Base-by-base conservation (phyloP, 1,140 invertebrate species). In the Psix sp. region DNA sequence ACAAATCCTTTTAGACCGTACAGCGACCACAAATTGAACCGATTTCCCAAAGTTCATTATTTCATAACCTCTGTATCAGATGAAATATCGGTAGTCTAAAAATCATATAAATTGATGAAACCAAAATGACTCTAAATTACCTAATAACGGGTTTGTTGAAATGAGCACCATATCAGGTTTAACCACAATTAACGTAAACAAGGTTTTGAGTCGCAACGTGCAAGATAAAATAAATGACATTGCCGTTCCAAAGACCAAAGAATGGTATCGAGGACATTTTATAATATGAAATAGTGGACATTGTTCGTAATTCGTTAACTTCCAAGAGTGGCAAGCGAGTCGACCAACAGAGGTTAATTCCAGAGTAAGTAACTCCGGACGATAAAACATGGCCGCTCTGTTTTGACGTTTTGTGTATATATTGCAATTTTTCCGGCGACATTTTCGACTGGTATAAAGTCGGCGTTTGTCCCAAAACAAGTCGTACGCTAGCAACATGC, bases 301-400 rank as follows among this genome's bases (percentile, higher is more conserved):
- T 35, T 54, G 49, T 40, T 39, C 48, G 56, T 46, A 59, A 73
- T 73, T 73, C 52, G 68, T 63, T 56, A 65, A 60, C 38, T 59
- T 35, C 14, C 38, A 21, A 15, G 45, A 24, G n/a, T 57, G 11
- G 35, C 60, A 54, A 52, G 52, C 43, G 39, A 52, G 10, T 20
- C 33, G 35, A 35, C 39, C 46, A 54, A 70, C 48, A 17, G 54
- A 31, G 35, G 56, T 70, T 70, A 60, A 70, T 54, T 60, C 48
- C 36, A 10, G 56, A 39, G 33, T 24, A 35, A 45, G 43, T 48
- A 9, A 24, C 21, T 15, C 9, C 42, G 62, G 65, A 68, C 59
- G 65, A 68, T 43, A 54, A 45, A 68, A 38, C 46, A 36, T 17
- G 5, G 24, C 29, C 36, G 45, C 48, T 21, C 16, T 15, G 21